Conservation (phyloP, 2,113 vertebrate species). For the Anser brachyrhynchus region DNA sequence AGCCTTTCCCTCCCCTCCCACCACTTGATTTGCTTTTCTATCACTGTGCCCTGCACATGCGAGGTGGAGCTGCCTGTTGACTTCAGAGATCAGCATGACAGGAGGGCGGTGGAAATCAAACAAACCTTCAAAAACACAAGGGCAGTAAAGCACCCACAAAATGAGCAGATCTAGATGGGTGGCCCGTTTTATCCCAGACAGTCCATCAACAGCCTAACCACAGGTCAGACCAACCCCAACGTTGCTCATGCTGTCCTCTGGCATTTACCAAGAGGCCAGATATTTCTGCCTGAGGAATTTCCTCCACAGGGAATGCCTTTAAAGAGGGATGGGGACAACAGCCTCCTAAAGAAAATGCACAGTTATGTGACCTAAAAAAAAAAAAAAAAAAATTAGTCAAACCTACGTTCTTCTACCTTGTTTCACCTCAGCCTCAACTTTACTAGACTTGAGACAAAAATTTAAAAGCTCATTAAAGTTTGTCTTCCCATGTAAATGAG, state of each 20-base stretch:
- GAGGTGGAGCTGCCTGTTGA: slow-evolving; percentile 32
- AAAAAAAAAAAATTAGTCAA: background rate
- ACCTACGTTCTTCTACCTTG: background rate
- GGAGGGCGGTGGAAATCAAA: slow-evolving; percentile 65
- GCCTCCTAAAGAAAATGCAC: background rate
- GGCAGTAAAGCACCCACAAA: slow-evolving; percentile 48
- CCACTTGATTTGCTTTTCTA: slow-evolving; percentile 54
- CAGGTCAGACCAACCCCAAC: slow-evolving; percentile 53
- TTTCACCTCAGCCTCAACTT: background rate
- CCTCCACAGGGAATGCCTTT: slow-evolving; percentile 43
- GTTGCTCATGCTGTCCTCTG: slow-evolving; percentile 33
- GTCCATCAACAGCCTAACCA: slow-evolving; percentile 64
- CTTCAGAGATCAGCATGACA: slow-evolving; percentile 55
- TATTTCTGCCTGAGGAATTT: slow-evolving; percentile 65
- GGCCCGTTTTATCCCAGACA: slow-evolving; percentile 60
- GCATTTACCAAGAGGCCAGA: slow-evolving; percentile 11
- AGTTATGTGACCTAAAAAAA: background rate
- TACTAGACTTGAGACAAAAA: background rate
- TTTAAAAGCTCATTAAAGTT: background rate
- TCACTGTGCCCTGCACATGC: background rate
- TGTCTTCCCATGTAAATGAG: background rate
- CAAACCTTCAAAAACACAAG: slow-evolving; percentile 51
- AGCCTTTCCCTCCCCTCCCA: background rate
- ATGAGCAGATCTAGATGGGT: slow-evolving; percentile 62
- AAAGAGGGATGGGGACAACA: slow-evolving; percentile 6